phyloP scores from a whole-genome alignment of 2,888 invertebrate genomes.

The Myopa testacea region DNA sequence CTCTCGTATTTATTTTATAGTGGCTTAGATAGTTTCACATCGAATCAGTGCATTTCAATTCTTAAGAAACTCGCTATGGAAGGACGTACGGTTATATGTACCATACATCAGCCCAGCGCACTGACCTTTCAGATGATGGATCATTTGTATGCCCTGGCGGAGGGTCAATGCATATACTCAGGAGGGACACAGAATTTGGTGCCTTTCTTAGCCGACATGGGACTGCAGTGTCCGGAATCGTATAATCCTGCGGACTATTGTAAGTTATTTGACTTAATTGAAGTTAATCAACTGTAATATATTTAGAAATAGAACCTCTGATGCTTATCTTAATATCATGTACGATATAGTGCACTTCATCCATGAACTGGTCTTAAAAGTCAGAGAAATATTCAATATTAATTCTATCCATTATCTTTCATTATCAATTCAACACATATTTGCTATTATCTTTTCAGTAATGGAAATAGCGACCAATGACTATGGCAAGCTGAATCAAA shows the following conservation, averaged over 20 bases:
- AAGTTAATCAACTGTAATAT: not conserved
- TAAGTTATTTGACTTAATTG: conserved; percentile 69
- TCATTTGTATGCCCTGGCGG: conserved; percentile 84
- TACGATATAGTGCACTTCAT: too few species aligned
- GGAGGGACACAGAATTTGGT: conserved; percentile 82
- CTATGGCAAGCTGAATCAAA: conserved; percentile 74
- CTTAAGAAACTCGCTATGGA: conserved; percentile 84
- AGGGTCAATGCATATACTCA: conserved; percentile 83
- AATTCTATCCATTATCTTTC: not conserved
- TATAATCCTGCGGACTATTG: conserved; percentile 93
- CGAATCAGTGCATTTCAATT: conserved; percentile 84
- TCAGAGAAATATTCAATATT: too few species aligned
- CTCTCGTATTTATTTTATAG: conserved; percentile 69
- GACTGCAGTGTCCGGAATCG: conserved; percentile 84
- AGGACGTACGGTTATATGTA: conserved; percentile 88
- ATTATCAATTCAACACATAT: not conserved
- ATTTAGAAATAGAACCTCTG: too few species aligned
- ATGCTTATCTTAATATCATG: too few species aligned
- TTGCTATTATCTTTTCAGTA: conserved; percentile 69
- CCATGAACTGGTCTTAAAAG: too few species aligned
- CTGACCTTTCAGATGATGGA: conserved; percentile 89
- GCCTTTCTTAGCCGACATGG: conserved; percentile 79
- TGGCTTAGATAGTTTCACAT: conserved; percentile 84
- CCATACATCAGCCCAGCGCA: conserved; percentile 93
- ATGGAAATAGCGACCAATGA: conserved; percentile 86